Conservation (phyloP, 2,888 invertebrate genomes). For the Osmoderma eremita region DNA sequence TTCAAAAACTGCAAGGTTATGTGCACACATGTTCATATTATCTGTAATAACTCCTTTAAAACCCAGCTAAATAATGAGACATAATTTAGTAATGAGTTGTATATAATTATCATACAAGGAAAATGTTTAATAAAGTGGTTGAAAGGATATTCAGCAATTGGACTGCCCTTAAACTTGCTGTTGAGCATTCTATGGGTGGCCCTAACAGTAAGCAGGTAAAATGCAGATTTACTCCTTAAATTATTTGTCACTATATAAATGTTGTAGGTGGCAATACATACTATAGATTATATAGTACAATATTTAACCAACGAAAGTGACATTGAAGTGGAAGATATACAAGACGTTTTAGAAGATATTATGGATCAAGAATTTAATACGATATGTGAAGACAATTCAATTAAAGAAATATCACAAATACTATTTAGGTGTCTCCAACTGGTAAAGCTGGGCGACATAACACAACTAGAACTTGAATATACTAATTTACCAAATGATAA, state of each 20-base stretch:
- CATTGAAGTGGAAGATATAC: slow-evolving; percentile 69
- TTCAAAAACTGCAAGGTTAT: neutral
- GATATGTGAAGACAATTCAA: slow-evolving; percentile 76
- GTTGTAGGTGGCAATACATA: slow-evolving; percentile 71
- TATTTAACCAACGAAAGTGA: slow-evolving; percentile 70
- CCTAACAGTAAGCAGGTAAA: slow-evolving; percentile 74
- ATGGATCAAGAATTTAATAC: slow-evolving; percentile 81
- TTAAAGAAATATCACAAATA: slow-evolving; percentile 71
- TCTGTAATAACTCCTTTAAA: too few species aligned
- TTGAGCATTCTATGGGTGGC: slow-evolving; percentile 80
- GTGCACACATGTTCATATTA: neutral
- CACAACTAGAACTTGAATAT: slow-evolving; percentile 68
- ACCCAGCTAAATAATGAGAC: too few species aligned
- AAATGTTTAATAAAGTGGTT: slow-evolving; percentile 70
- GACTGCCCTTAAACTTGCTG: slow-evolving; percentile 76
- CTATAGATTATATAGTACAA: slow-evolving; percentile 72
- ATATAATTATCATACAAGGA: slow-evolving; percentile 51
- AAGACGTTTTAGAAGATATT: slow-evolving; percentile 74
- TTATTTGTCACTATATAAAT: slow-evolving; percentile 21
- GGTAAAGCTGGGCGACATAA: slow-evolving; percentile 67
- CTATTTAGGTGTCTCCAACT: slow-evolving; percentile 69
- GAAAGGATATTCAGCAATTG: slow-evolving; percentile 77
- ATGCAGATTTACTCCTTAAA: slow-evolving; percentile 13
- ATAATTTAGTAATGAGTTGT: too few species aligned
- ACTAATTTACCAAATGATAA: slow-evolving; percentile 66